Evolutionary conservation across 1,140 invertebrate genomes (phyloP).

Genomic region (Bombus pyrosoma): DNA sequence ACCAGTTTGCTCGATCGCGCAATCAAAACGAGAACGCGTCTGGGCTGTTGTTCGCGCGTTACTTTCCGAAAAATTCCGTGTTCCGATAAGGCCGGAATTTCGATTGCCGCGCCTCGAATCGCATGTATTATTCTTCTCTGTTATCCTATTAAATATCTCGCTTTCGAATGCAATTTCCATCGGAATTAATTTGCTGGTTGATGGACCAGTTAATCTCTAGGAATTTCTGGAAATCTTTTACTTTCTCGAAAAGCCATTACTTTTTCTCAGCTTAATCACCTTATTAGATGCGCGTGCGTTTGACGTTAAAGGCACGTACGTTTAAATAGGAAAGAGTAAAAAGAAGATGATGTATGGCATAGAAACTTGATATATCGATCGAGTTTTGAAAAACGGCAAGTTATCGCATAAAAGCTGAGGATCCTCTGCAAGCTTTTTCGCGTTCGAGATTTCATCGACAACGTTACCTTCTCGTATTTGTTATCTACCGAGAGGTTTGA

Average conservation of each 20-base stretch:
- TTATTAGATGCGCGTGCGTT: too few species aligned
- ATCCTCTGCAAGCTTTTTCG: not conserved
- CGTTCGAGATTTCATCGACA: not conserved
- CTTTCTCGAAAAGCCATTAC: too few species aligned
- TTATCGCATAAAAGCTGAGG: not conserved
- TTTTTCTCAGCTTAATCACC: too few species aligned
- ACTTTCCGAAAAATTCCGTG: slow-evolving; percentile 34
- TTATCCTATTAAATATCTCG: not conserved
- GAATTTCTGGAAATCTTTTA: too few species aligned
- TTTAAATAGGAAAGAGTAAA: too few species aligned
- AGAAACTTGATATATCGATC: not conserved
- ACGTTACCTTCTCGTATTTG: not conserved
- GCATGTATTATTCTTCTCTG: not conserved
- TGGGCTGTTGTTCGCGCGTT: not conserved
- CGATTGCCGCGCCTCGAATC: not conserved
- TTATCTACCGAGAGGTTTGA: not conserved
- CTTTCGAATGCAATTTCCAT: not conserved
- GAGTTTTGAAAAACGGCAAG: not conserved
- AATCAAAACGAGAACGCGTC: not conserved
- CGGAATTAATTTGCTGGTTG: not conserved
- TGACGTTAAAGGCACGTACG: too few species aligned
- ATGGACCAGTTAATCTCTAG: not conserved
- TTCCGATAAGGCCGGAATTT: not conserved
- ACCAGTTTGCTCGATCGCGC: slow-evolving; percentile 3
- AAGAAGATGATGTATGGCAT: too few species aligned